Evolutionary conservation across 2,113 vertebrate genomes (phyloP).

Genomic region (Lasiurus borealis): DNA sequence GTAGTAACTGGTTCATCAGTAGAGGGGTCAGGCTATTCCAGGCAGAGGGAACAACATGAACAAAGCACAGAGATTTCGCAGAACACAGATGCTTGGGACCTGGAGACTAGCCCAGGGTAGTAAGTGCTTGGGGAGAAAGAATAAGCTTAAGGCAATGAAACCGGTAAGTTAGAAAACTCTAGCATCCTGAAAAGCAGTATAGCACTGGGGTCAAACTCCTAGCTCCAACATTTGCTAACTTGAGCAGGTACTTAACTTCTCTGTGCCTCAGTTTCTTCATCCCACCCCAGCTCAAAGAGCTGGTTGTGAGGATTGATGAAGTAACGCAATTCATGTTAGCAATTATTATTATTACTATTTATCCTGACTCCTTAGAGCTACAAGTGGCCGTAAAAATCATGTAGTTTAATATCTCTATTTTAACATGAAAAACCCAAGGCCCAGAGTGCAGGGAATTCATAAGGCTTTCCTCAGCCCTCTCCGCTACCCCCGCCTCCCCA

Average conservation of each 20-base stretch:
- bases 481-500: fast-evolving
- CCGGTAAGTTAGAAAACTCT: constrained; percentile 10
- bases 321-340: neutral
- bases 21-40: neutral
- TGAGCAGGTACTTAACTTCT: neutral
- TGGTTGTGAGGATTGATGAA: neutral
- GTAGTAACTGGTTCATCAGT: neutral
- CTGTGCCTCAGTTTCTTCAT: constrained; percentile 32
- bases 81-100: neutral
- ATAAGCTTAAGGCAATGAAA: neutral
- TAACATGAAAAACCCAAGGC: constrained; percentile 51
- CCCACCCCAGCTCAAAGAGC: neutral
- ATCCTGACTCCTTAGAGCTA: constrained; percentile 37
- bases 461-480: neutral
- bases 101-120: neutral
- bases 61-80: constrained; percentile 36
- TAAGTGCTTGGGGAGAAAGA: constrained; percentile 7
- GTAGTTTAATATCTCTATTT: neutral
- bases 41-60: neutral
- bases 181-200: neutral
- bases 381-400: neutral
- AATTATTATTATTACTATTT: constrained; percentile 41
- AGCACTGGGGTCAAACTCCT: neutral
- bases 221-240: neutral
- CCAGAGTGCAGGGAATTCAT: neutral